Evolutionary conservation across 2,888 invertebrate genomes (phyloP), one percentile per base, ranked within the genome.

Genomic region (Syrista parreyssii): DNA sequence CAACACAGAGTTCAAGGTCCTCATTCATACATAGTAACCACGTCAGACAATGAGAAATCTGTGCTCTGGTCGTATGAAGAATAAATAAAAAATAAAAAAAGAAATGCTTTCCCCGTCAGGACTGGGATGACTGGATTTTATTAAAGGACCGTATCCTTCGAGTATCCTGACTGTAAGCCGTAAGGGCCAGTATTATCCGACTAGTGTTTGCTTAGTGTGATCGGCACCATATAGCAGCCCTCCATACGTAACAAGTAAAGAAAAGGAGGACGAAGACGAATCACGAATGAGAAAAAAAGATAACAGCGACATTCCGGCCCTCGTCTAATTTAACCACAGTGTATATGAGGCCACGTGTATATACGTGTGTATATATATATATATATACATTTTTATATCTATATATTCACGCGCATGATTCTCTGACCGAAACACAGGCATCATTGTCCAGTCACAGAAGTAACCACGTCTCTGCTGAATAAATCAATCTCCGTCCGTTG

Each of bases 371-470:
- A 23, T 55, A 9, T 40, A 4, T 40, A 12, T 36, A 12, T 35
- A 12, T 35, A 33, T 33, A 3, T n/a, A n/a, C n/a, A n/a, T 34
- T 55, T 55, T 23, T 55, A 55, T 55, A 55, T 23, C 55, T 23
- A 55, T 55, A 55, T 55, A 55, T 23, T 55, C 55, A 55, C 55
- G 23, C 23, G 23, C 2, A 68, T 3, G 23, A 34, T 32, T 11
- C 12, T 15, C 23, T 31, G 40, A 36, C 71, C 75, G 36, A 68
- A 74, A 77, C 77, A 77, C 77, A 68, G 77, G 36, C 34, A 32
- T 74, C 77, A 77, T 77, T 77, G 77, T 77, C 75, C 77, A 75
- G 75, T 77, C 33, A 40, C 77, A 77, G 74, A 40, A 75, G 77
- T 77, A 71, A 77, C 77, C 77, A 75, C 4, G 36, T 12, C 69